Base-by-base conservation (phyloP, 2,888 invertebrate species). In the Drosophila mimica region DNA sequence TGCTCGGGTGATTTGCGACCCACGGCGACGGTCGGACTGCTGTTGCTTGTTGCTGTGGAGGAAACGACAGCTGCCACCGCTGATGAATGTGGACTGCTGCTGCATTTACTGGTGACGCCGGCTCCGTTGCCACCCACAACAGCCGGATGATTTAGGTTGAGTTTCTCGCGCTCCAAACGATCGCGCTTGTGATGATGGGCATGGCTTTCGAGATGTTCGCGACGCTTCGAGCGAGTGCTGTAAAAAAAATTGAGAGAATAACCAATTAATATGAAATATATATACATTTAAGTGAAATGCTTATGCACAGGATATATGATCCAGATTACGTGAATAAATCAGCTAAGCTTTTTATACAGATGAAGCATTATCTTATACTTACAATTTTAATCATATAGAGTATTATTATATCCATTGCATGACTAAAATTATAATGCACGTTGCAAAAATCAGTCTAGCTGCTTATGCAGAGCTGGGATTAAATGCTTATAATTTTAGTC, bases 221-320 rank as follows among this genome's bases (percentile, higher is more conserved):
- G 92, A 52, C 93, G 93, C 74, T 93, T 93, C 1, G 91, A 89
- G n/a, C 93, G 92, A 0, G 89, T 76, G 59, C 89, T 91, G 48
- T 31, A 38, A 28, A 52, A 65, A 33, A 65, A 33, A 25, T 8
- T 15, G n/a, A 31, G 13, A 11, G 9, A 15, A 38, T 33, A 53
- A n/a, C 8, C 25, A 5, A 53, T 34, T 31, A 20, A 20, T 57
- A 9, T n/a, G 8, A 17, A 31, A 25, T 2, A 30, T 6, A 8
- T n/a, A 40, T 40, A 43, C 20, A 13, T n/a, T 2, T 17, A 38
- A 1, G 15, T 33, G 15, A 20, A 20, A 38, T 17, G 38, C 38
- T 6, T 38, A 17, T 38, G 38, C 38, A 38, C 17, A 17, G 8
- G 17, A 20, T 15, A 46, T 15, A 25, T 25, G 15, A 25, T 25